A percentile compares a stretch with the other conserved stretches of the same genome.
These are phyloP conservation scores for Solenodon paradoxus DNA, from an alignment of 2,113 vertebrate species.

Conservation along the genomic window DNA sequence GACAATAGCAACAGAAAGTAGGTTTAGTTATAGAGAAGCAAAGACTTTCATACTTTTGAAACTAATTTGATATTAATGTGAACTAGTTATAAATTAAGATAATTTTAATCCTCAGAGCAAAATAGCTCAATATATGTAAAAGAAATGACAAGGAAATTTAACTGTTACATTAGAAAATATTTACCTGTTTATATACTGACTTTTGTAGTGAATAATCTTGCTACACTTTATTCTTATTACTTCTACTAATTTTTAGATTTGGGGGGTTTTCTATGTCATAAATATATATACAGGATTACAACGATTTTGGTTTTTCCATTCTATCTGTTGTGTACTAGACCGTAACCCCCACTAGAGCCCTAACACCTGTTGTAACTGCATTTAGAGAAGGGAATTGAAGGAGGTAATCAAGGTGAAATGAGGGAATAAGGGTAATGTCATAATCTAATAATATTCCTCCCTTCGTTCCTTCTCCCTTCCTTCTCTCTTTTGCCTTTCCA, in stretches of 20 bases:
- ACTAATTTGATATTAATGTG: neutral
- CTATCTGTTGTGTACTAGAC: neutral
- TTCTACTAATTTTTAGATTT: neutral
- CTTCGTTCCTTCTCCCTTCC: no score
- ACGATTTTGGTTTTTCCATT: neutral
- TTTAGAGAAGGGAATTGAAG: neutral
- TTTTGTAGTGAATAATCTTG: no score
- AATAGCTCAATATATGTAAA: neutral
- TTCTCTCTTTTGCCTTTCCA: neutral
- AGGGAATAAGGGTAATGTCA: neutral
- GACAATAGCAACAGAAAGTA: neutral
- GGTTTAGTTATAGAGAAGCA: neutral
- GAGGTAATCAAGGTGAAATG: neutral
- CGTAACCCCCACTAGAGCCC: neutral
- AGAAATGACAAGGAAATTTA: neutral
- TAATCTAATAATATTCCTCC: neutral
- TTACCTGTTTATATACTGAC: neutral
- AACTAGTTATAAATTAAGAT: neutral
- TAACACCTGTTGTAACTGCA: neutral
- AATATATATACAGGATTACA: neutral
- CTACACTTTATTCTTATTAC: neutral
- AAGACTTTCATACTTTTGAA: neutral
- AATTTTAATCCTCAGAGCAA: neutral
- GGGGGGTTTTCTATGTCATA: neutral
- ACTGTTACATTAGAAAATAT: neutral